These are phyloP conservation scores for Petaurus breviceps DNA, from an alignment of 2,113 vertebrate genomes.

Conservation along the genomic window DNA sequence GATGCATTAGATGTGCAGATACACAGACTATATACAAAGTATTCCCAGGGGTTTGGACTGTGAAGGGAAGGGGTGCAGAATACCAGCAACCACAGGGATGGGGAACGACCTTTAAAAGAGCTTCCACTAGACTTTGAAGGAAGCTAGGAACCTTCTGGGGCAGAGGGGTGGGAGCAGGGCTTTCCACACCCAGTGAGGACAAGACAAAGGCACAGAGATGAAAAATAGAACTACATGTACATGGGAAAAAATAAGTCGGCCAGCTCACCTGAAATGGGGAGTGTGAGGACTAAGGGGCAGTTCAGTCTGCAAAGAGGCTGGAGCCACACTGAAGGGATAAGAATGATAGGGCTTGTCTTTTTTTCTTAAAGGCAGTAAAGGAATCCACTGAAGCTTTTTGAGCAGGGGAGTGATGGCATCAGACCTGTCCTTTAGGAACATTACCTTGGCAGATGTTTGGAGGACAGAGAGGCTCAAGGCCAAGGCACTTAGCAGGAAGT, in stretches of 20 bases:
- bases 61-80: background rate
- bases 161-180: background rate
- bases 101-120: background rate
- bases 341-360: background rate
- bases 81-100: background rate
- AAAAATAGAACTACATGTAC: background rate
- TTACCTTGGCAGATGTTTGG: background rate
- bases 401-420: background rate
- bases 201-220: background rate
- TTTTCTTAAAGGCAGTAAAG: background rate
- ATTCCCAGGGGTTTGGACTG: background rate
- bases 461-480: background rate
- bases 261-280: background rate
- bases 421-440: background rate
- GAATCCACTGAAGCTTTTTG: background rate
- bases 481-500: background rate
- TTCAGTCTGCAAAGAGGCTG: background rate
- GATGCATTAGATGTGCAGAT: background rate
- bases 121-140: background rate
- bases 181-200: background rate
- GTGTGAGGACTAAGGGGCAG: background rate
- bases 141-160: background rate
- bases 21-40: background rate
- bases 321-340: background rate
- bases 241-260: background rate